Percentiles rank a stretch among this genome's conserved stretches.
Evolutionary conservation across 1,140 invertebrate species (phyloP).

Genomic region (Palaemon carinicauda): DNA sequence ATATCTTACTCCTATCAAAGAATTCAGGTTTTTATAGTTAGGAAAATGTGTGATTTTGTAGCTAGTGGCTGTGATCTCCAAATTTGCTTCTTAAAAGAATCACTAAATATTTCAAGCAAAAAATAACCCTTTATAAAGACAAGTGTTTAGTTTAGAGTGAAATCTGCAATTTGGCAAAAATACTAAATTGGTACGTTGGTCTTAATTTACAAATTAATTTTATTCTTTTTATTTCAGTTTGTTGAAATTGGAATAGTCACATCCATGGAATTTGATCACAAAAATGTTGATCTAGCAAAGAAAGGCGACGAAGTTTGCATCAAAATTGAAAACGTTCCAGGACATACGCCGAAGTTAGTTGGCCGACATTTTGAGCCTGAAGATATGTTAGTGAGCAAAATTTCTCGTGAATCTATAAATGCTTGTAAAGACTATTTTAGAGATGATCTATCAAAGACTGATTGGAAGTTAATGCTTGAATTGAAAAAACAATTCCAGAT

Average conservation of each 20-base stretch:
- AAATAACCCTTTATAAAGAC: too few relatives aligned
- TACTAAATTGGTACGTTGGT: too few relatives aligned
- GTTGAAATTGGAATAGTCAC: slow-evolving; percentile 93
- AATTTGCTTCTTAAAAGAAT: too few relatives aligned
- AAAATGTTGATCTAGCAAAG: slow-evolving; percentile 84
- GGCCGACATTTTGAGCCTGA: slow-evolving; percentile 97
- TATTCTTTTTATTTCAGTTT: slow-evolving; percentile 77
- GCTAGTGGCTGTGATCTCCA: too few relatives aligned
- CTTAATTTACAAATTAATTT: too few relatives aligned
- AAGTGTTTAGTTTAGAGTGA: too few relatives aligned
- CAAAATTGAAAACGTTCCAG: slow-evolving; percentile 95
- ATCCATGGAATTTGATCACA: slow-evolving; percentile 89
- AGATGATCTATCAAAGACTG: slow-evolving; percentile 92
- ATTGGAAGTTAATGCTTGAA: slow-evolving; percentile 98
- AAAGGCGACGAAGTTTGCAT: slow-evolving; percentile 98
- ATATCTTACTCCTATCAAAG: too few relatives aligned
- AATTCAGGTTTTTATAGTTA: too few relatives aligned
- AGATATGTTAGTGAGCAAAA: slow-evolving; percentile 96
- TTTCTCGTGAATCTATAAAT: slow-evolving; percentile 96
- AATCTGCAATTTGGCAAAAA: too few relatives aligned
- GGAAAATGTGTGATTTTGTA: too few relatives aligned
- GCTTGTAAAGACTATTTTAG: slow-evolving; percentile 99
- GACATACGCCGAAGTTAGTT: slow-evolving; percentile 97
- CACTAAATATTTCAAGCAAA: too few relatives aligned
- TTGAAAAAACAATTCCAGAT: slow-evolving; percentile 98